Base-by-base conservation (phyloP, 2,797 vertebrate species). In the Avahi laniger region DNA sequence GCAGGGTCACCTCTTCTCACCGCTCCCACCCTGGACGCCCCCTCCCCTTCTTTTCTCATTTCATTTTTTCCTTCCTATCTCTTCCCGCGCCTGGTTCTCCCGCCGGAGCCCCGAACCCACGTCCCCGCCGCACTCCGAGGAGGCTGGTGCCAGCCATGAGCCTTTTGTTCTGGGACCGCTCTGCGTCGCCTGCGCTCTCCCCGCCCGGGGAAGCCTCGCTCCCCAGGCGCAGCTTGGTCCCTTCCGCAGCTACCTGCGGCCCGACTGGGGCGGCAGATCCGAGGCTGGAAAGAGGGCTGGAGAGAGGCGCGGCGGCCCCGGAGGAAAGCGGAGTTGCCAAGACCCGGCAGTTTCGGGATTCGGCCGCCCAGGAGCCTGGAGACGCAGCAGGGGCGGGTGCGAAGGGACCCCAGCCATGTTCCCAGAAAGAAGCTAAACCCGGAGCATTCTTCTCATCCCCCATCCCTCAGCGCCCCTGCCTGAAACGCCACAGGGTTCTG, bases 141-240 rank as follows among this genome's bases (percentile, higher is more conserved):
- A 96, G 76, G 59, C 91, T 33, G 33, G 59, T 33, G 93, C 93
- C 89, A 92, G 95, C 96, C 97, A 97, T 97, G 81, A 97, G 96
- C 87, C 97, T 97, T 98, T 98, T 98, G 97, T 98, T 98, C 96
- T 89, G 97, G 94, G 96, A 69, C 95, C 14, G 76, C 38, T 78
- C 87, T 1, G 70, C 52, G 57, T 73, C 46, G 26, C 50, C 95
- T 18, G 95, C 24, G 85, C 59, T 84, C 73, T 96, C 90, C 82
- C 61, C 24, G 26, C 91, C 75, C 57, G 26, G 89, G 81, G 69
- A 94, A 89, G 93, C 82, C 82, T 75, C 22, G 35, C 76, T 97
- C 96, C 97, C 96, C 50, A 88, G 95, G 83, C 89, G 54, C 96
- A 50, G 46, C 91, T 61, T 1, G 38, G 79, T 91, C 81, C 52